phyloP scores from a whole-genome alignment of 2,113 vertebrate species.

The Nothoprocta perdicaria region DNA sequence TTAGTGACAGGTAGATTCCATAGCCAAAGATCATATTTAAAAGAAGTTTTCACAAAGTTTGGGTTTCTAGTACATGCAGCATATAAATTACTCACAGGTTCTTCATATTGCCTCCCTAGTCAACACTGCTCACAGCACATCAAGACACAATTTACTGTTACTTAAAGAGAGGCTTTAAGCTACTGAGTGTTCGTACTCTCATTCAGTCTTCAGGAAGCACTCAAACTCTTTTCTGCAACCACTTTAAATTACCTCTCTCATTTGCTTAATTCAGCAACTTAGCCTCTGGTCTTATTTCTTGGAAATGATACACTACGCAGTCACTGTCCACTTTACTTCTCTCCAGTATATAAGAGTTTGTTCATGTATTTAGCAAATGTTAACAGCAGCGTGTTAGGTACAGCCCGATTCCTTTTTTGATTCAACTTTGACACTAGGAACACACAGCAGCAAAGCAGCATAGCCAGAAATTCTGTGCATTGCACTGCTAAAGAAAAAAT shows the following conservation, averaged over 20 bases:
- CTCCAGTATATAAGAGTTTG: neutral
- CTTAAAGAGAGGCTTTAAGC: neutral
- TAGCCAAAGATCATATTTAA: neutral
- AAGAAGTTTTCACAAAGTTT: neutral
- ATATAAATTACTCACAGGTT: neutral
- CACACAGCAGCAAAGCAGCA: neutral
- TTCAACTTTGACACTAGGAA: constrained; percentile 16
- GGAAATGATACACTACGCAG: neutral
- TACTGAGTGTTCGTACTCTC: neutral
- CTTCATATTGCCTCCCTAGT: neutral
- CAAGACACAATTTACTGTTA: neutral
- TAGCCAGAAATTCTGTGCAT: neutral
- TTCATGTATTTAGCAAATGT: neutral
- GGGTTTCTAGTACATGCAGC: neutral
- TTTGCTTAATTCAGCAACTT: neutral
- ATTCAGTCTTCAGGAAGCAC: neutral
- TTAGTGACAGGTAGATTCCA: neutral
- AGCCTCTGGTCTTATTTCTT: neutral
- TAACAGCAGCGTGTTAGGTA: neutral
- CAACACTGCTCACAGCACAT: neutral
- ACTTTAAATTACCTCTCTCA: neutral
- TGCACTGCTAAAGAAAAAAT: constrained; percentile 18
- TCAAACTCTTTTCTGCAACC: neutral
- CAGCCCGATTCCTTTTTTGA: neutral
- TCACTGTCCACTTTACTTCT: neutral